Percentiles rank a stretch among this genome's conserved stretches.
Evolutionary conservation across 2,797 vertebrate genomes (phyloP).

Genomic region (Amniataba percoides): DNA sequence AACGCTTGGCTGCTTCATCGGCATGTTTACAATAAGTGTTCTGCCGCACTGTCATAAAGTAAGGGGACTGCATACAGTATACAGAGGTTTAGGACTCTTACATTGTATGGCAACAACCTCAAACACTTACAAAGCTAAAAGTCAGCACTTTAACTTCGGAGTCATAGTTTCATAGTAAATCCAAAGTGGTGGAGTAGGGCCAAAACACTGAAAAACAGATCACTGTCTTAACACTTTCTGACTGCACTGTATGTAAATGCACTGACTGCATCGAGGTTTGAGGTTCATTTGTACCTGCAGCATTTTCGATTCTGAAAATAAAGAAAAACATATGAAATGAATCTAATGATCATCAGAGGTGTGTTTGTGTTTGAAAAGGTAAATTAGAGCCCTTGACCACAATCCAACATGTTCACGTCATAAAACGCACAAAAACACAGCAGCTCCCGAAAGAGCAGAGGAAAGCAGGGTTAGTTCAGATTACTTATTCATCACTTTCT

Average conservation of each 20-base stretch:
- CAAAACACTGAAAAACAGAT: conserved; percentile 9
- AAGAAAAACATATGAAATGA: neutral
- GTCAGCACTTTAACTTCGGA: conserved; percentile 32
- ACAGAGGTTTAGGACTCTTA: neutral
- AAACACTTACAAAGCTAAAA: conserved; percentile 4
- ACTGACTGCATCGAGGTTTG: neutral
- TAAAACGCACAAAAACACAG: conserved; percentile 41
- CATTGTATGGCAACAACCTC: conserved; percentile 8
- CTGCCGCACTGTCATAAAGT: neutral
- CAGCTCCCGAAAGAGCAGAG: conserved; percentile 37
- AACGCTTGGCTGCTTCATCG: conserved; percentile 1
- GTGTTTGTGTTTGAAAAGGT: conserved; percentile 26
- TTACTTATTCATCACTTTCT: conserved; percentile 76
- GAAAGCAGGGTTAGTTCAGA: conserved; percentile 57
- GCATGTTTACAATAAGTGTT: conserved; percentile 2
- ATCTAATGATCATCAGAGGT: neutral
- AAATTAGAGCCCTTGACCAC: conserved; percentile 18
- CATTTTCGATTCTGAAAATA: conserved; percentile 2
- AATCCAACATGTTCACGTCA: conserved; percentile 15
- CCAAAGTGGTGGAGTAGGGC: neutral
- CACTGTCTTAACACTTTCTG: neutral
- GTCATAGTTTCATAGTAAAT: conserved; percentile 22
- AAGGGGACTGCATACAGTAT: neutral
- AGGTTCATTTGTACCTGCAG: neutral
- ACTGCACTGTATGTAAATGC: neutral